phyloP scores from a whole-genome alignment of 2,888 invertebrate genomes.

The Heliconius charithonia region DNA sequence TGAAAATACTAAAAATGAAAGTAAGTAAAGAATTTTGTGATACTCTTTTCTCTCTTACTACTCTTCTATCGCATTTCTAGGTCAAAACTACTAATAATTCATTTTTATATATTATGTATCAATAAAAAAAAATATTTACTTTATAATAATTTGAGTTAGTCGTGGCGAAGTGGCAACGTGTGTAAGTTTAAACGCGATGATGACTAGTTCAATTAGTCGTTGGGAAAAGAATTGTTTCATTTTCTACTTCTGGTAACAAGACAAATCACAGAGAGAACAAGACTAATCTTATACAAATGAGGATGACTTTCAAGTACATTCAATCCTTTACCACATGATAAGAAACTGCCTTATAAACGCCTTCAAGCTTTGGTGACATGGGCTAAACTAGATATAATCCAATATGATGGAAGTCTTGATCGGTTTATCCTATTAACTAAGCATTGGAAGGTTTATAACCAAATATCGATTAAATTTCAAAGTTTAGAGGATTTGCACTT shows the following conservation, averaged over 20 bases:
- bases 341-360: conserved; percentile 15
- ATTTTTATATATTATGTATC: too few species aligned
- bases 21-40: conserved; percentile 50
- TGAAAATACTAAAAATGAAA: conserved; percentile 57
- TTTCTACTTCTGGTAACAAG: too few species aligned
- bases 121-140: too few species aligned
- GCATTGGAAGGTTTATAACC: background rate
- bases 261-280: too few species aligned
- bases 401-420: conserved; percentile 21
- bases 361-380: conserved; percentile 22
- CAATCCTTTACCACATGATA: conserved; percentile 12
- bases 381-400: conserved; percentile 16
- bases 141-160: too few species aligned
- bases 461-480: background rate
- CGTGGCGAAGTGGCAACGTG: too few species aligned
- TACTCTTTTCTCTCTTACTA: too few species aligned
- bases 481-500: background rate
- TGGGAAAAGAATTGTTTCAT: too few species aligned
- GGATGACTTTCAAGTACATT: conserved; percentile 8
- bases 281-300: background rate
- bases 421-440: conserved; percentile 27
- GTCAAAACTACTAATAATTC: too few species aligned
- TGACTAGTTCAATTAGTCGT: too few species aligned
- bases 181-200: too few species aligned
- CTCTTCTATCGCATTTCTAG: too few species aligned